Conservation (phyloP, 2,113 vertebrate genomes). For the Ardeotis arabs region DNA sequence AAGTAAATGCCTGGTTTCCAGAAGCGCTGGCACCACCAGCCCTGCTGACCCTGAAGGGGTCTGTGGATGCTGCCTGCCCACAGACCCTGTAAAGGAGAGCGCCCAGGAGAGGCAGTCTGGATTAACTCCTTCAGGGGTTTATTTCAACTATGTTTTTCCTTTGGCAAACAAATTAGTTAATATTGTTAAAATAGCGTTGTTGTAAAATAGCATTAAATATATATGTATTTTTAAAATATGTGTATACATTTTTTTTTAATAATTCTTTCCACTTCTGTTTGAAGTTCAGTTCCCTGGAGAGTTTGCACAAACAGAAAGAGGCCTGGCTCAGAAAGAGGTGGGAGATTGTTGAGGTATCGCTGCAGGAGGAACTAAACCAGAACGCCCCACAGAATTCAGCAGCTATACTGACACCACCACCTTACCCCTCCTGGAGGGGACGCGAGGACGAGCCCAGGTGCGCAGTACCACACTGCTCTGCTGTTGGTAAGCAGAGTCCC, state of each 20-base stretch:
- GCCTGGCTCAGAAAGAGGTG: neutral
- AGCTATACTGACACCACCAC: neutral
- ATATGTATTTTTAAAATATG: neutral
- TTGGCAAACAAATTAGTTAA: neutral
- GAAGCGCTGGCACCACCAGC: neutral
- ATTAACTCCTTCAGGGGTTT: neutral
- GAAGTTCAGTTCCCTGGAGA: neutral
- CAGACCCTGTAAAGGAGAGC: neutral
- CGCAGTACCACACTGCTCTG: neutral
- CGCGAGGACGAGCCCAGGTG: fast-evolving
- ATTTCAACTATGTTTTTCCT: neutral
- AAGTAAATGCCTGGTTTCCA: neutral
- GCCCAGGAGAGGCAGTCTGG: neutral
- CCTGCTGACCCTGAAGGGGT: neutral
- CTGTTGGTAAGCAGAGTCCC: neutral
- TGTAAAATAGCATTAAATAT: neutral
- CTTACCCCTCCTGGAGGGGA: neutral
- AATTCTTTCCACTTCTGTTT: neutral
- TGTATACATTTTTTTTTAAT: neutral
- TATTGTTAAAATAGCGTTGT: neutral
- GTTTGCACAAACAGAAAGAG: neutral
- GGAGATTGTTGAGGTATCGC: fast-evolving
- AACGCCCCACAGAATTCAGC: neutral
- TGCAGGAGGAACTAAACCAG: neutral
- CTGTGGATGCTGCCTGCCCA: neutral